Conservation (phyloP, 2,797 vertebrate species). For the Peromyscus eremicus region DNA sequence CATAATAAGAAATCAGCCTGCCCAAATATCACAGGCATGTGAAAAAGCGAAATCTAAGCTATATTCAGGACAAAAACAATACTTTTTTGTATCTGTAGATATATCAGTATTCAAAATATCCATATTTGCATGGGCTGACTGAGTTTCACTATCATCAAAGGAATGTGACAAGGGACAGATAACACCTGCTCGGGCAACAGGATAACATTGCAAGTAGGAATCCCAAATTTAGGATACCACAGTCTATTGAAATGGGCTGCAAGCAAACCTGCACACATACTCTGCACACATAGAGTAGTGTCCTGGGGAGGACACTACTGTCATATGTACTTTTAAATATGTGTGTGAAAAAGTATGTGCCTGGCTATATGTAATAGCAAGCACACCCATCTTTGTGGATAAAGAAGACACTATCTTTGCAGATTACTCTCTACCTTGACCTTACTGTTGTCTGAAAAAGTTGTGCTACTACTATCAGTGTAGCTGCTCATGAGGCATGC, state of each 20-base stretch:
- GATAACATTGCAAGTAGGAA: not conserved
- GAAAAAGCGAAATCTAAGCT: constrained; percentile 16
- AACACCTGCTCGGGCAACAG: not conserved
- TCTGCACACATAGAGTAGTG: no score
- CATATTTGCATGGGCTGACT: not conserved
- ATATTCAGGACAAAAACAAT: constrained; percentile 7
- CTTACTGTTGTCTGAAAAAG: constrained; percentile 9
- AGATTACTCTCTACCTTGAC: not conserved
- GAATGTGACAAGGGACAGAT: not conserved
- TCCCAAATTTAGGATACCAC: not conserved
- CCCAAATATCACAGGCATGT: not conserved
- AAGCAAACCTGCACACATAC: not conserved
- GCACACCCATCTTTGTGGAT: not conserved
- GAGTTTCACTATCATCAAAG: not conserved
- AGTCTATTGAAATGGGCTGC: not conserved
- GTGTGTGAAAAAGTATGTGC: not conserved
- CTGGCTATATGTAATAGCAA: not conserved
- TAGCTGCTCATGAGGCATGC: not conserved
- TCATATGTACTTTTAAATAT: not conserved
- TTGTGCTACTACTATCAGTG: not conserved
- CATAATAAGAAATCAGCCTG: not conserved
- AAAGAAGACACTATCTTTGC: not conserved
- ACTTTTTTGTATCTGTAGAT: not conserved
- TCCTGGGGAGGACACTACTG: not conserved
- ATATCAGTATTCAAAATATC: not conserved